These are phyloP conservation scores for Nanorana parkeri DNA, from an alignment of 2,113 vertebrate species.

Conservation along the genomic window DNA sequence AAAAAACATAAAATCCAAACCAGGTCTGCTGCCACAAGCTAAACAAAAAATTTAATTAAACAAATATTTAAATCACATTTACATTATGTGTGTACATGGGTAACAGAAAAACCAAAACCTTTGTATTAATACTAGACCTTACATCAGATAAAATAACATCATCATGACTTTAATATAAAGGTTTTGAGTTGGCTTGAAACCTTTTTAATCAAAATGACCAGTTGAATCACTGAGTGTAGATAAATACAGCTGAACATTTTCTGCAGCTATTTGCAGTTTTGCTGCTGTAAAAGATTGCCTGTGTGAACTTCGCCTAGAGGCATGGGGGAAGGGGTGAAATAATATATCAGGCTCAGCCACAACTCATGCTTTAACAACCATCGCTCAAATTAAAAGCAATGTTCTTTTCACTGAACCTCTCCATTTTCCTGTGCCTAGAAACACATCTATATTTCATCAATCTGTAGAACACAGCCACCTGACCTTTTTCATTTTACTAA, in stretches of 20 bases:
- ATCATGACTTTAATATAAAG: too few species aligned
- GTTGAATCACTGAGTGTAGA: not conserved
- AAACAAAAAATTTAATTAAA: too few species aligned
- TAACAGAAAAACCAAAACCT: too few species aligned
- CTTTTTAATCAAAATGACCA: not conserved
- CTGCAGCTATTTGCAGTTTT: conserved; percentile 10
- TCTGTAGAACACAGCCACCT: conserved; percentile 31
- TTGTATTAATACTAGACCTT: too few species aligned
- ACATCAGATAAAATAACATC: too few species aligned
- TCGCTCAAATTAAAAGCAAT: conserved; percentile 39
- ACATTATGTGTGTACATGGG: too few species aligned
- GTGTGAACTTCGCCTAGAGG: conserved; percentile 7
- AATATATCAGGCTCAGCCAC: conserved; percentile 22
- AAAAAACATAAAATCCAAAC: too few species aligned
- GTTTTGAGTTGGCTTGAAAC: not conserved
- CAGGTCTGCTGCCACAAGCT: too few species aligned
- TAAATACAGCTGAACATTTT: conserved; percentile 6
- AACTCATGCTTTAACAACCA: conserved; percentile 17
- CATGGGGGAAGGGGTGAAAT: conserved; percentile 9
- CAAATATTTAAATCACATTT: too few species aligned
- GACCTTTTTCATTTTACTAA: conserved; percentile 31
- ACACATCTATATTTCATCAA: conserved; percentile 37
- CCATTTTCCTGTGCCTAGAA: conserved; percentile 20
- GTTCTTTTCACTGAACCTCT: conserved; percentile 29
- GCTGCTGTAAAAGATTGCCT: conserved; percentile 26